Percentiles rank a stretch among this genome's conserved stretches.
These are phyloP conservation scores for Wiebesia pumilae DNA, from an alignment of 1,140 invertebrate genomes.

Conservation along the genomic window DNA sequence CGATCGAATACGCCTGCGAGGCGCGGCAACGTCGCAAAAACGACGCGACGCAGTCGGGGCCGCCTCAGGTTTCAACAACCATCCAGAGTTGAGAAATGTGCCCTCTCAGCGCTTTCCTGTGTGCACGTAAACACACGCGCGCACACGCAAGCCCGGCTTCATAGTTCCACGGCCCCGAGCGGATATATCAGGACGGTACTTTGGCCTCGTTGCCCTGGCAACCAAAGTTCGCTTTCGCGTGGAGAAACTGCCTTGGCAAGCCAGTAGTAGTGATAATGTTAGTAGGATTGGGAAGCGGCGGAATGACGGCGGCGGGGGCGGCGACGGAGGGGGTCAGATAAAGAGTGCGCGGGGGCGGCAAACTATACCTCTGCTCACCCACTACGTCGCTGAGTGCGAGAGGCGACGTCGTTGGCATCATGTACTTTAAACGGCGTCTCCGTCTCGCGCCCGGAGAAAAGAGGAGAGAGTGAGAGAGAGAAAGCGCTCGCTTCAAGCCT, in stretches of 20 bases:
- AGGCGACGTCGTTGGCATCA: neutral
- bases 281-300: constrained; percentile 27
- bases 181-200: constrained; percentile 50
- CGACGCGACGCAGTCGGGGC: neutral
- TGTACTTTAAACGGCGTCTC: neutral
- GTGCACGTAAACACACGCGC: neutral
- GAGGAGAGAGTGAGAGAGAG: neutral
- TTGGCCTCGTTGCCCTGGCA: constrained; percentile 44
- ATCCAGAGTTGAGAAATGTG: constrained; percentile 51
- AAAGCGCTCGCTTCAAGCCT: constrained; percentile 6
- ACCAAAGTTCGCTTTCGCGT: constrained; percentile 40
- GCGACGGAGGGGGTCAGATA: neutral
- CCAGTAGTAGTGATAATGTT: constrained; percentile 41
- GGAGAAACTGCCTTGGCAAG: constrained; percentile 17
- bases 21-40: constrained; percentile 34
- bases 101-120: constrained; percentile 33
- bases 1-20: neutral
- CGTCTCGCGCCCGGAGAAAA: neutral
- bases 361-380: constrained; percentile 26
- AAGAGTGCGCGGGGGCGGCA: constrained; percentile 20
- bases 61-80: constrained; percentile 47
- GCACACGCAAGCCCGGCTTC: neutral
- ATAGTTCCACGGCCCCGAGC: constrained; percentile 31
- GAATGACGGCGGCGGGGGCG: too few relatives aligned
- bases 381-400: neutral